Evolutionary conservation across 2,113 vertebrate species (phyloP).

Genomic region (Pluvialis apricaria): DNA sequence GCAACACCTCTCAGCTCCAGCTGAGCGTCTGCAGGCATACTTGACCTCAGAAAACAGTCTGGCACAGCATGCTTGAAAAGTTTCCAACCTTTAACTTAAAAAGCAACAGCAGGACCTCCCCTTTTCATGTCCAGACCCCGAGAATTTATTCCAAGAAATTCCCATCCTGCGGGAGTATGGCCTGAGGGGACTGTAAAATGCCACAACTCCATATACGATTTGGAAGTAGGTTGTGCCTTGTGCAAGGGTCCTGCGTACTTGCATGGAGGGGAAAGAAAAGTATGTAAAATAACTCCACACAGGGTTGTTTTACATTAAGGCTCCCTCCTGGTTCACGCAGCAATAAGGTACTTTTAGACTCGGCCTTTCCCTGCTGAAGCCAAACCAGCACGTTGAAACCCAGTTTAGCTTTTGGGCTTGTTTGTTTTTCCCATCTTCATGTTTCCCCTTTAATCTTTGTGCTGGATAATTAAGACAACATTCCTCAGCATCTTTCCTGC

Average conservation of each 20-base stretch:
- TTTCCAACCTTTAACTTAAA: neutral
- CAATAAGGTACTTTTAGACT: neutral
- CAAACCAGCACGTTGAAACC: neutral
- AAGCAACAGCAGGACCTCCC: neutral
- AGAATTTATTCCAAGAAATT: neutral
- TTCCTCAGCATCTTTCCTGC: conserved; percentile 40
- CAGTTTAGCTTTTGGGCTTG: neutral
- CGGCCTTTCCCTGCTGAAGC: neutral
- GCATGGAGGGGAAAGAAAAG: neutral
- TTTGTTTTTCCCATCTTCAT: neutral
- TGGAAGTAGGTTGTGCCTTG: neutral
- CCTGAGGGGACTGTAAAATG: neutral
- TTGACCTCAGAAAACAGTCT: neutral
- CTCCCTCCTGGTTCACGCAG: neutral
- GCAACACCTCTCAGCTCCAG: neutral
- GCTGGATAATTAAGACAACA: conserved; percentile 18
- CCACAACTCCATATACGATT: neutral
- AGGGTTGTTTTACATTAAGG: neutral
- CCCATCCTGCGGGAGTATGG: neutral
- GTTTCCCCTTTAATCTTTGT: conserved; percentile 20
- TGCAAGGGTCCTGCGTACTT: neutral
- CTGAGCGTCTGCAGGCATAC: neutral
- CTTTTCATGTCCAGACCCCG: neutral
- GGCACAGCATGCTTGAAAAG: neutral
- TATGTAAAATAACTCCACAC: neutral